Percentiles rank a stretch among this genome's conserved stretches.
Conservation (phyloP, 2,797 vertebrate species). For the Clamator glandarius region DNA sequence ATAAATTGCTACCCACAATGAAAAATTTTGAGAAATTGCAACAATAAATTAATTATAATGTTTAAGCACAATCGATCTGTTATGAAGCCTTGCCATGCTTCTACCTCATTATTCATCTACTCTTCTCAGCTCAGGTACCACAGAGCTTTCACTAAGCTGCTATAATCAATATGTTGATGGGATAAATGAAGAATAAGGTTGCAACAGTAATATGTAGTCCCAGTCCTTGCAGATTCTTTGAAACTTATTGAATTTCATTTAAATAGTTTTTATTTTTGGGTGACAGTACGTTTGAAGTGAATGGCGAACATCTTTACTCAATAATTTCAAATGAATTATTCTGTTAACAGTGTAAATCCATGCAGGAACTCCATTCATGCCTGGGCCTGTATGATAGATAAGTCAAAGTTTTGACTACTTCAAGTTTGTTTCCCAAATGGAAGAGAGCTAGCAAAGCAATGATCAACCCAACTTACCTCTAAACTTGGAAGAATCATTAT, state of each 20-base stretch:
- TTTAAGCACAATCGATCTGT: not conserved
- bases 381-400: not conserved
- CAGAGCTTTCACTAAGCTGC: not conserved
- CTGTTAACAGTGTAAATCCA: not conserved
- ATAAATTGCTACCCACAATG: not conserved
- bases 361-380: not conserved
- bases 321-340: not conserved
- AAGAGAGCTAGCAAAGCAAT: not conserved
- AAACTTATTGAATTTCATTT: not conserved
- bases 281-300: not conserved
- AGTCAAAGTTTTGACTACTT: not conserved
- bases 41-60: not conserved
- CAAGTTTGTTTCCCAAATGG: not conserved
- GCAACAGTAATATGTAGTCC: not conserved
- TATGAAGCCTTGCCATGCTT: not conserved
- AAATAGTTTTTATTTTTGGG: not conserved
- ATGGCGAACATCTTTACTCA: not conserved
- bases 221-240: not conserved
- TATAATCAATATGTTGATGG: not conserved
- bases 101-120: not conserved
- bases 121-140: not conserved
- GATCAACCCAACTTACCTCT: not conserved
- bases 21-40: not conserved
- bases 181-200: not conserved
- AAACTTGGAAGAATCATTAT: not conserved